A percentile compares a stretch with the other conserved stretches of the same genome.
Conservation (phyloP, 2,113 vertebrate genomes). For the Eublepharis macularius region DNA sequence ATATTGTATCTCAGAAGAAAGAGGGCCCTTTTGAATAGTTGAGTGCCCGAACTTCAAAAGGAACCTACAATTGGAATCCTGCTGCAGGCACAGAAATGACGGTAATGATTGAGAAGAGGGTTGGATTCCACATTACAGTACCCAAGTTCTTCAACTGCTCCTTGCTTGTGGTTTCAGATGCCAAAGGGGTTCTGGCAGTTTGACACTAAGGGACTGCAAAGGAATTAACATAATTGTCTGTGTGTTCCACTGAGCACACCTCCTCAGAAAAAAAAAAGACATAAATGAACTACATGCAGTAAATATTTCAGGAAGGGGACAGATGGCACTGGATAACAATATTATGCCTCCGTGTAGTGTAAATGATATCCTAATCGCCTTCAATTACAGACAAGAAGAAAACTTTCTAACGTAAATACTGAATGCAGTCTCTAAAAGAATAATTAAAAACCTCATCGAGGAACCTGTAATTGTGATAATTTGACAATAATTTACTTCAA, state of each 20-base stretch:
- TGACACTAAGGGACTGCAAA: neutral
- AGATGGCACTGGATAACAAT: neutral
- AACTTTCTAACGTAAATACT: constrained; percentile 19
- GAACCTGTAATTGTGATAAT: neutral
- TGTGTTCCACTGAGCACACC: neutral
- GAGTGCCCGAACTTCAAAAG: neutral
- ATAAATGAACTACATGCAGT: neutral
- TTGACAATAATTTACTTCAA: neutral
- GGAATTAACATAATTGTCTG: constrained; percentile 8
- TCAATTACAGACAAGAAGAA: constrained; percentile 4
- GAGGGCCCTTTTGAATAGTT: neutral
- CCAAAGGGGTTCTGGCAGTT: neutral
- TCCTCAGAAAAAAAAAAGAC: neutral
- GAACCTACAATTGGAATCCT: neutral
- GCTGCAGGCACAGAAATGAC: too few relatives aligned
- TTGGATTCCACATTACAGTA: neutral
- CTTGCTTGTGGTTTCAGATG: neutral
- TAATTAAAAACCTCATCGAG: neutral
- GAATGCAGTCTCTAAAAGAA: neutral
- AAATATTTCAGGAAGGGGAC: constrained; percentile 15
- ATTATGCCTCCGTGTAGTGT: constrained; percentile 7
- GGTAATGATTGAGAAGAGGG: neutral
- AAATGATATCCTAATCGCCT: constrained; percentile 11
- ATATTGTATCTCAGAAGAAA: neutral
- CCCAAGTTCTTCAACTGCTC: neutral